These are phyloP conservation scores for Phrynocephalus versicolor DNA, from an alignment of 2,113 vertebrate genomes.

Conservation along the genomic window DNA sequence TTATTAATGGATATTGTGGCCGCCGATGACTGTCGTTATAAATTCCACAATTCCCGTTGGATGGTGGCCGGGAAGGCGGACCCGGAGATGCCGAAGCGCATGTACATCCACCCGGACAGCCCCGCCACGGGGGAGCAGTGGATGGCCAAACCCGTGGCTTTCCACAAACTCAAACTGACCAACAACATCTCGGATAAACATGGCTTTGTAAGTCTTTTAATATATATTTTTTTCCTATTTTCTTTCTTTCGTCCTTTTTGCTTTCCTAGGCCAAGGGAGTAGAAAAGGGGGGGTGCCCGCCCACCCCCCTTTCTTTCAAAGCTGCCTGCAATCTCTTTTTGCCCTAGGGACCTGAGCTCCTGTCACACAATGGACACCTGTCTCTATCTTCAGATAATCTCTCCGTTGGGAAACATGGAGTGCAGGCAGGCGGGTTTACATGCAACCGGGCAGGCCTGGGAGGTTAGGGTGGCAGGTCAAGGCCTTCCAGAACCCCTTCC, in stretches of 20 bases:
- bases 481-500: no score
- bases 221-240: no score
- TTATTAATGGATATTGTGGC: constrained; percentile 98
- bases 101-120: constrained; percentile 99
- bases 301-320: no score
- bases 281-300: background rate
- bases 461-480: no score
- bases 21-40: constrained; percentile 98
- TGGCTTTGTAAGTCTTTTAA: constrained; percentile 93
- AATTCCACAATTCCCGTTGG: constrained; percentile 99
- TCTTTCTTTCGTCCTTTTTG: no score
- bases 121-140: constrained; percentile 98
- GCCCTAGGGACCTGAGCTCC: background rate
- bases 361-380: background rate
- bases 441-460: background rate
- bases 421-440: background rate
- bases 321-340: background rate
- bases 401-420: background rate
- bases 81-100: constrained; percentile 98
- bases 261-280: no score
- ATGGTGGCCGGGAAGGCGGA: constrained; percentile 99
- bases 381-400: constrained; percentile 19
- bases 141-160: constrained; percentile 99
- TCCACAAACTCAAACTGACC: constrained; percentile 99
- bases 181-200: constrained; percentile 99